Evolutionary conservation across 2,888 invertebrate genomes (phyloP).

Genomic region (Cistogaster globosa): DNA sequence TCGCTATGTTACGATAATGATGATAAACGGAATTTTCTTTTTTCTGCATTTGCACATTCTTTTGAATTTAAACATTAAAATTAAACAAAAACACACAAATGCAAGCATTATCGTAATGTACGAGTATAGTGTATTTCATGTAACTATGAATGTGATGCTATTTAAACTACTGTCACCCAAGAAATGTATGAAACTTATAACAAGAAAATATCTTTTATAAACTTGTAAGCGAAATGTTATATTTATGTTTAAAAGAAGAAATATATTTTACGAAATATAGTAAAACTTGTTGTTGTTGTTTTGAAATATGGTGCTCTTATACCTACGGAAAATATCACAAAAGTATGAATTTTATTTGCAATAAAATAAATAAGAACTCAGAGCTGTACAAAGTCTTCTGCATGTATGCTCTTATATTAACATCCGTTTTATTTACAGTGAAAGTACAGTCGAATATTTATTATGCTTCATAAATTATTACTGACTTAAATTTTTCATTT

Average conservation of each 20-base stretch:
- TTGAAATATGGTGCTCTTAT: slow-evolving; percentile 2
- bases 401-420: neutral
- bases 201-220: slow-evolving; percentile 28
- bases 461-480: neutral
- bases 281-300: slow-evolving; percentile 17
- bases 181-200: neutral
- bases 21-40: no score
- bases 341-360: slow-evolving; percentile 43
- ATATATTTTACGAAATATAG: slow-evolving; percentile 6
- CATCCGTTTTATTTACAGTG: neutral
- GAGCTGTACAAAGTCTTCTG: slow-evolving; percentile 4
- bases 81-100: neutral
- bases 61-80: neutral
- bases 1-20: no score
- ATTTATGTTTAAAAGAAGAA: slow-evolving; percentile 36
- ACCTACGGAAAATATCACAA: neutral
- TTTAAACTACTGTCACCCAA: slow-evolving; percentile 56
- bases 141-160: slow-evolving; percentile 18
- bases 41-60: no score
- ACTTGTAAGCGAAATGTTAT: slow-evolving; percentile 10
- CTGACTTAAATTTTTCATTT: neutral
- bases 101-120: neutral
- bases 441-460: slow-evolving; percentile 11
- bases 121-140: no score
- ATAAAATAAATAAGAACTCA: slow-evolving; percentile 19